Percentiles rank a stretch among this genome's conserved stretches.
phyloP scores from a whole-genome alignment of 2,113 vertebrate species.

The Neomonachus schauinslandi region DNA sequence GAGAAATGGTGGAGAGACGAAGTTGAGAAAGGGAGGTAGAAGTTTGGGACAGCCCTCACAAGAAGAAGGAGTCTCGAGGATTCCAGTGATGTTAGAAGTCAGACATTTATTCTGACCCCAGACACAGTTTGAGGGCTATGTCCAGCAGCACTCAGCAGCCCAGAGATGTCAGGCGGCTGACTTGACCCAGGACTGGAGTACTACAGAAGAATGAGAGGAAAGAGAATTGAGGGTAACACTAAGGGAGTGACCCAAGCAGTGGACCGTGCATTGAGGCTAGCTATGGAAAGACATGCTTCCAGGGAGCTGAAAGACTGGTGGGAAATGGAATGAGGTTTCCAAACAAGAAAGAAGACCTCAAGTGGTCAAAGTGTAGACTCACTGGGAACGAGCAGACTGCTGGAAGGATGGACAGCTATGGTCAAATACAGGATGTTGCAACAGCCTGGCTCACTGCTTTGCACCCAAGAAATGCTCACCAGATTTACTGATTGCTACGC shows the following conservation, averaged over 20 bases:
- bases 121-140: neutral
- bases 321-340: neutral
- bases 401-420: neutral
- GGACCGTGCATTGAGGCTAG: neutral
- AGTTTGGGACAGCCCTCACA: neutral
- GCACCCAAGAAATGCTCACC: neutral
- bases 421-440: neutral
- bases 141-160: neutral
- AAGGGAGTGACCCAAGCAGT: neutral
- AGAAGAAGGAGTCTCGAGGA: neutral
- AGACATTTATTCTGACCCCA: neutral
- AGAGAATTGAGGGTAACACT: neutral
- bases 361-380: neutral
- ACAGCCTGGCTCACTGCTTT: neutral
- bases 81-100: neutral
- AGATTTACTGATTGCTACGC: neutral
- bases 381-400: neutral
- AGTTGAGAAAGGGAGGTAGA: neutral
- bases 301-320: neutral
- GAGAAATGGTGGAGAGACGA: neutral
- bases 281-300: neutral
- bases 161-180: neutral
- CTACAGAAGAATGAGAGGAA: neutral
- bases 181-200: neutral
- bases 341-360: neutral